Evolutionary conservation across 2,113 vertebrate species (phyloP).

Genomic region (Pyrgilauda ruficollis): DNA sequence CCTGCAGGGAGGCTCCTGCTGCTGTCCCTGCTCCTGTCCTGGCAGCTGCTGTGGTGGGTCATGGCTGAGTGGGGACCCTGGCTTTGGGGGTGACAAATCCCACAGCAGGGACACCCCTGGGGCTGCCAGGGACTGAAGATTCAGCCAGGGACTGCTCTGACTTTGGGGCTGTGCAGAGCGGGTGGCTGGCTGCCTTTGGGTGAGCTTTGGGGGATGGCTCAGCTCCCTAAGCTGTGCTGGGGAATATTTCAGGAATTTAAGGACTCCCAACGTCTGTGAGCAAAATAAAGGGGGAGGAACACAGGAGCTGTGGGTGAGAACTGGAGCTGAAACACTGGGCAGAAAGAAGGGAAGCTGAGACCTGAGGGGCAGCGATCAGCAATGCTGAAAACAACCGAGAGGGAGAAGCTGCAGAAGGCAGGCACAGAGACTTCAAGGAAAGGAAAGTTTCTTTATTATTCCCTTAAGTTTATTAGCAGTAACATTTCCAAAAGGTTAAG

Average conservation of each 20-base stretch:
- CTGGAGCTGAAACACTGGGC: rapidly evolving
- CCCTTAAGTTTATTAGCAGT: background rate
- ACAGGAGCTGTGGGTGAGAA: background rate
- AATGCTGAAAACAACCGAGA: too few relatives aligned
- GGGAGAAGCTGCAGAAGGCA: background rate
- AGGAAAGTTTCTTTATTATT: background rate
- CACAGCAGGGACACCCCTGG: background rate
- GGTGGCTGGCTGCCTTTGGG: rapidly evolving
- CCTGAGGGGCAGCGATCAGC: too few relatives aligned
- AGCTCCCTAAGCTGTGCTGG: background rate
- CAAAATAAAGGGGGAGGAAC: background rate
- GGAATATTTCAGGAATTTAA: rapidly evolving
- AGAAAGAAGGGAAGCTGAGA: background rate
- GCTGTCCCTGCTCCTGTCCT: rapidly evolving
- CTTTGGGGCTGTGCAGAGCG: rapidly evolving
- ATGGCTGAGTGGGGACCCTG: rapidly evolving
- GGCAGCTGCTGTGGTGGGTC: rapidly evolving
- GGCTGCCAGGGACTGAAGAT: background rate
- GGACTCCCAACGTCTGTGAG: background rate
- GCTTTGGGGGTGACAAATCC: background rate
- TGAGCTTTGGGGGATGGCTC: rapidly evolving
- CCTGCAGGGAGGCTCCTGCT: background rate
- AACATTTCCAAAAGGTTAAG: background rate
- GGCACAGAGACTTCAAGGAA: background rate
- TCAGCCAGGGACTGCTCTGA: background rate